Percentiles rank a stretch among this genome's conserved stretches.
Evolutionary conservation across 2,888 invertebrate species (phyloP).

Genomic region (Mimumesa dahlbomi): DNA sequence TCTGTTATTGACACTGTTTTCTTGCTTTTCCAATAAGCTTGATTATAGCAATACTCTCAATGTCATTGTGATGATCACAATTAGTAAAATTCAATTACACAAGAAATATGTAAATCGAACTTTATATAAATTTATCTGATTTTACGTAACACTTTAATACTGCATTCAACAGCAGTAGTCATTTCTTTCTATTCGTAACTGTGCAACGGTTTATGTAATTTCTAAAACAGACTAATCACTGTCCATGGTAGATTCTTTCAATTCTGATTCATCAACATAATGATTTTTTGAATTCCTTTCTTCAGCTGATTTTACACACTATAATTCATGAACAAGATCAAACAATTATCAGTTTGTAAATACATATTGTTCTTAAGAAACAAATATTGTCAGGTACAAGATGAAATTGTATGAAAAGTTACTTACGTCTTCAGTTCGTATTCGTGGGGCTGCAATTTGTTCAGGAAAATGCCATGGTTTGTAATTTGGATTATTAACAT

Average conservation of each 20-base stretch:
- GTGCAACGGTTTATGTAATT: slow-evolving; percentile 23
- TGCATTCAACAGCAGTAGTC: slow-evolving; percentile 58
- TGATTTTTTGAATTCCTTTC: slow-evolving; percentile 77
- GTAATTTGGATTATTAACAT: slow-evolving; percentile 86
- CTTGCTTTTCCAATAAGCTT: slow-evolving; percentile 28
- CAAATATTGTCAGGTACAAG: too few relatives aligned
- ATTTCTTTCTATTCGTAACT: slow-evolving; percentile 62
- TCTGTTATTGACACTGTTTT: slow-evolving; percentile 45
- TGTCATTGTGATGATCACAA: slow-evolving; percentile 16
- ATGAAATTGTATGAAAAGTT: slow-evolving; percentile 3
- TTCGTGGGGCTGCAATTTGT: slow-evolving; percentile 88
- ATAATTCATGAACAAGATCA: slow-evolving; percentile 45
- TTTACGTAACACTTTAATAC: slow-evolving; percentile 58
- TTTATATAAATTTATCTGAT: slow-evolving; percentile 61
- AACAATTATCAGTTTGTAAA: neutral
- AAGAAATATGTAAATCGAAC: slow-evolving; percentile 62
- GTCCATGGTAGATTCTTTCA: slow-evolving; percentile 75
- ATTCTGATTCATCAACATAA: slow-evolving; percentile 77
- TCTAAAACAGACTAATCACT: slow-evolving; percentile 68
- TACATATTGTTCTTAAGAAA: slow-evolving; percentile 11
- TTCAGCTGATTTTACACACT: slow-evolving; percentile 78
- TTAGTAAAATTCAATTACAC: slow-evolving; percentile 29
- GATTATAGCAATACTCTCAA: slow-evolving; percentile 39
- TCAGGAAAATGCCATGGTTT: slow-evolving; percentile 96
- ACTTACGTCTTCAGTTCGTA: slow-evolving; percentile 86